These are phyloP conservation scores for Antheraea mylitta DNA, from an alignment of 1,140 invertebrate genomes.

Conservation along the genomic window DNA sequence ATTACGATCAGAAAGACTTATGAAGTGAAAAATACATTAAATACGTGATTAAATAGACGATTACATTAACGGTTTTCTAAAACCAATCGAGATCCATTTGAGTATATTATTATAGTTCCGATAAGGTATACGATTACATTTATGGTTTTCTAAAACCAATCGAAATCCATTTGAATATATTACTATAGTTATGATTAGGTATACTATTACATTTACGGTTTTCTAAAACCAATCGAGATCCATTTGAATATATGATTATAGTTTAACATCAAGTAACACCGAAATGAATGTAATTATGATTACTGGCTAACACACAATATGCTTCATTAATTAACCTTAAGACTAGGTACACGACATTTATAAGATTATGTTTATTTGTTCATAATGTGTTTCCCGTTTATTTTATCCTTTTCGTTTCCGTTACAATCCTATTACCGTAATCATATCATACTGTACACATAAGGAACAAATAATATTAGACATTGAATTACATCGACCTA, in stretches of 20 bases:
- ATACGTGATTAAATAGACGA: too few species aligned
- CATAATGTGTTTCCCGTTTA: not conserved
- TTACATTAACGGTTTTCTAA: not conserved
- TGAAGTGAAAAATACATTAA: too few species aligned
- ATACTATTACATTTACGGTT: too few species aligned
- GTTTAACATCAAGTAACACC: not conserved
- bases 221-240: not conserved
- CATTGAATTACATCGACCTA: not conserved
- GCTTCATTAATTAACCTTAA: not conserved
- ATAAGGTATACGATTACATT: too few species aligned
- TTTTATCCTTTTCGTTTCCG: not conserved
- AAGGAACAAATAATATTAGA: not conserved
- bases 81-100: not conserved
- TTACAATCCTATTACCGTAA: not conserved
- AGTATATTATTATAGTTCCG: not conserved
- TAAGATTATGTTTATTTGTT: not conserved
- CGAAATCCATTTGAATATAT: too few species aligned
- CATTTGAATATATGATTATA: not conserved
- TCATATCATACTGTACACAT: not conserved
- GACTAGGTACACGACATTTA: conserved; percentile 1
- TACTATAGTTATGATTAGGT: not conserved
- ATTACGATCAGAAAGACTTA: too few species aligned
- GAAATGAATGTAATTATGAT: not conserved
- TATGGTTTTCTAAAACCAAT: too few species aligned
- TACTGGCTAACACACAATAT: not conserved